A percentile compares a stretch with the other conserved stretches of the same genome.
Conservation (phyloP, 2,113 vertebrate genomes). For the Lepisosteus osseus region DNA sequence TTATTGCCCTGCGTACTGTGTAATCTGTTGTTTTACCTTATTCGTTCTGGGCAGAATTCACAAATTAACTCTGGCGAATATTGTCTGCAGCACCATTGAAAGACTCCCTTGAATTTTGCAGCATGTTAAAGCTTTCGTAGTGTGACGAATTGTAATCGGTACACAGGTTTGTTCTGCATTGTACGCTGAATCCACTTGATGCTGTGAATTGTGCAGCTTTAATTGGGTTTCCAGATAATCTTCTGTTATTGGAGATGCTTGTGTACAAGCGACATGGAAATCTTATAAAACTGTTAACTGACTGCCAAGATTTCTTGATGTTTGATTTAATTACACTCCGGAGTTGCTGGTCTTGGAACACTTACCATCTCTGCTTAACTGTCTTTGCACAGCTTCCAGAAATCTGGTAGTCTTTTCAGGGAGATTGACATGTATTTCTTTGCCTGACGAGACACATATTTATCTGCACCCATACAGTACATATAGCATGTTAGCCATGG, state of each 20-base stretch:
- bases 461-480: too few relatives aligned
- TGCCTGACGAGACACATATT: too few relatives aligned
- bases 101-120: constrained; percentile 42
- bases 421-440: too few relatives aligned
- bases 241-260: constrained; percentile 45
- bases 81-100: constrained; percentile 25
- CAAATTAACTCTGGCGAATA: constrained; percentile 50
- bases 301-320: constrained; percentile 53
- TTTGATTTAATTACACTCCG: constrained; percentile 69
- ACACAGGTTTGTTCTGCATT: constrained; percentile 50
- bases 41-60: constrained; percentile 47
- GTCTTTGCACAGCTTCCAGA: too few relatives aligned
- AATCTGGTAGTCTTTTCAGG: too few relatives aligned
- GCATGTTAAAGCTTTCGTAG: constrained; percentile 47
- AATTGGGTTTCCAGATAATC: constrained; percentile 65
- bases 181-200: constrained; percentile 51
- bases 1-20: constrained; percentile 14
- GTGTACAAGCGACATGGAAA: constrained; percentile 56
- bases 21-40: constrained; percentile 45
- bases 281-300: constrained; percentile 53
- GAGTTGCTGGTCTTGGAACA: constrained; percentile 54
- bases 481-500: too few relatives aligned
- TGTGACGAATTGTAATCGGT: constrained; percentile 66
- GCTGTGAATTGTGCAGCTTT: constrained; percentile 55
- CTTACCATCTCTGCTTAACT: constrained; percentile 19